These are phyloP conservation scores for Apamea anceps DNA, from an alignment of 2,888 invertebrate genomes.

Conservation along the genomic window DNA sequence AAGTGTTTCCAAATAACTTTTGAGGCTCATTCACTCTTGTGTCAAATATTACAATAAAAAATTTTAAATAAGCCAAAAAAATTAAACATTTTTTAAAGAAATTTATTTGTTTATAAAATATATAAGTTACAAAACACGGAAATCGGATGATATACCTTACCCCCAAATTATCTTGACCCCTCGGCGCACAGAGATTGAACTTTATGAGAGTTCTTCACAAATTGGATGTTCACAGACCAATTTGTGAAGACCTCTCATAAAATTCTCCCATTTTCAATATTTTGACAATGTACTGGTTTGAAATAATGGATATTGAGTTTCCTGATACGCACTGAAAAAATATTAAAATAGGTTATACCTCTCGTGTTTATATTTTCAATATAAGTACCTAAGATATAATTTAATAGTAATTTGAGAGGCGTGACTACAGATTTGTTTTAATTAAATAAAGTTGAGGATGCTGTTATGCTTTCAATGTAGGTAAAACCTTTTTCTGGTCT, in stretches of 20 bases:
- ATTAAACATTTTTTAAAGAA: no score
- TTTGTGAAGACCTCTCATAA: no score
- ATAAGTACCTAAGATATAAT: not conserved
- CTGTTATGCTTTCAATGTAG: no score
- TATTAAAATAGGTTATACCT: not conserved
- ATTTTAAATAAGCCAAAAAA: not conserved
- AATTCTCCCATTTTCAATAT: constrained; percentile 57
- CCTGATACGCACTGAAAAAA: constrained; percentile 33
- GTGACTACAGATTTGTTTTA: no score
- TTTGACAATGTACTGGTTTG: constrained; percentile 69
- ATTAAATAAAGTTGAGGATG: no score
- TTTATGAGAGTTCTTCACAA: constrained; percentile 29
- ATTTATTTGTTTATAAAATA: not conserved
- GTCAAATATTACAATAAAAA: not conserved
- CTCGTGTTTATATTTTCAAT: not conserved
- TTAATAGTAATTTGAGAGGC: no score
- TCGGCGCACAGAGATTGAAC: constrained; percentile 16
- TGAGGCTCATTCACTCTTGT: not conserved
- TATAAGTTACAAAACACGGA: not conserved
- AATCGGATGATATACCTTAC: not conserved
- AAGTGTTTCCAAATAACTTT: no score
- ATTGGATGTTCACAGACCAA: constrained; percentile 51
- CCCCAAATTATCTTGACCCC: constrained; percentile 52
- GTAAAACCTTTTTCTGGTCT: not conserved
- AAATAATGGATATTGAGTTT: constrained; percentile 59